Base-by-base conservation (phyloP, 2,113 vertebrate species). In the Leiothrix lutea region DNA sequence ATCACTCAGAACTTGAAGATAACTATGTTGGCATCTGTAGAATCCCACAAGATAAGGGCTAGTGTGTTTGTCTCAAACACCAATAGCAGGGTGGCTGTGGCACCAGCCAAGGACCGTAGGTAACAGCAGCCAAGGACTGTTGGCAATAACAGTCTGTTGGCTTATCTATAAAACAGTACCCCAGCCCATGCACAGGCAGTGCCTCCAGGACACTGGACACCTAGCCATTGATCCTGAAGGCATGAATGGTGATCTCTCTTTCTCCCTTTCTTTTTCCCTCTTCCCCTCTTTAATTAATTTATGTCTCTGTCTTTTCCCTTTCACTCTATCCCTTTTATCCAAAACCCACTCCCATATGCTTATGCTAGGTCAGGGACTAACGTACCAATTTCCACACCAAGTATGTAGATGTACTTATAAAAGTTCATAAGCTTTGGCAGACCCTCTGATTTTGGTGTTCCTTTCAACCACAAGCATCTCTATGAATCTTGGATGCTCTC, bases 161-260 rank as follows among this genome's bases (percentile, higher is more conserved):
- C 18, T 44, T 66, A 10, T 38, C 28, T 38, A 12, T 17, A 21
- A 29, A 58, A 58, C 22, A 29, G 10, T 5, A 51, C 11, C 8
- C 10, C 16, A 13, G 24, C 8, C 20, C 21, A 57, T 20, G 31
- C 11, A 44, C 31, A 58, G 21, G 12, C 0, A 0, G 31, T 36
- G 18, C 7, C 13, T 8, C 15, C 20, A 53, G n/a, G 18, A 45
- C 54, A 10, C 22, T 33, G 42, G 42, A 65, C 42, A 44, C 18
- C 18, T 50, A 44, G 15, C 54, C 44, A 73, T 5, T 51, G 44
- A 36, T 36, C 12, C 22, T 20, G 5, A 26, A 73, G 28, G 23
- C 60, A 45, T 23, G 45, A 66, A 44, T 40, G 35, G 40, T 40
- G 40, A 54, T 24, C 6, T 65, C 12, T 35, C 31, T 35, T 22